Conservation (phyloP, 2,888 invertebrate genomes). For the Micropterix aruncella region DNA sequence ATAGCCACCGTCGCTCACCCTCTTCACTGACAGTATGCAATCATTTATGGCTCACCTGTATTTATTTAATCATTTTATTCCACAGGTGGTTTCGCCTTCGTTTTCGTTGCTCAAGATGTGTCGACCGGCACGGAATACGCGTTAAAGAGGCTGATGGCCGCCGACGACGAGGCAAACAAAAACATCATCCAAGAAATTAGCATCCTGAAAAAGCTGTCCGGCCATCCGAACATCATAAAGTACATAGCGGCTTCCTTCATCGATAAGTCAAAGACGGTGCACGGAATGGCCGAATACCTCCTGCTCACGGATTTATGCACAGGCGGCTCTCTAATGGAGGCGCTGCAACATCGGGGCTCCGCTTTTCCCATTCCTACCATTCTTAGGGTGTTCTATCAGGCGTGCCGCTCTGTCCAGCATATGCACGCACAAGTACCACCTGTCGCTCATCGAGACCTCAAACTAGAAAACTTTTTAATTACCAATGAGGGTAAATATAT, state of each 20-base stretch:
- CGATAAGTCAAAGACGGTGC: slow-evolving; percentile 62
- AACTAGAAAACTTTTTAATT: slow-evolving; percentile 89
- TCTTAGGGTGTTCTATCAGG: slow-evolving; percentile 82
- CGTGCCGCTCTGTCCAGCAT: slow-evolving; percentile 79
- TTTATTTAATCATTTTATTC: slow-evolving; percentile 15
- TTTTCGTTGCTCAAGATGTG: slow-evolving; percentile 86
- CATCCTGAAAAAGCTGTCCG: slow-evolving; percentile 74
- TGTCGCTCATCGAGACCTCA: slow-evolving; percentile 92
- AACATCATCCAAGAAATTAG: slow-evolving; percentile 73
- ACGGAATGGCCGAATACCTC: slow-evolving; percentile 81
- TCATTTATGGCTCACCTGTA: too few species aligned
- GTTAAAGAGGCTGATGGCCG: slow-evolving; percentile 75
- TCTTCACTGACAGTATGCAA: too few species aligned
- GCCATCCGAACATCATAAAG: slow-evolving; percentile 84
- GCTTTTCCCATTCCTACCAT: slow-evolving; percentile 55
- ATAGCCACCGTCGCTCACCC: too few species aligned
- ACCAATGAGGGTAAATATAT: slow-evolving; percentile 55
- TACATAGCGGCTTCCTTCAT: slow-evolving; percentile 75
- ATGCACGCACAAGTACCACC: slow-evolving; percentile 85
- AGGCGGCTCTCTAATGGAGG: slow-evolving; percentile 63
- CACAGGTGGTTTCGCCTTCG: slow-evolving; percentile 92
- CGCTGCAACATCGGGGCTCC: slow-evolving; percentile 40
- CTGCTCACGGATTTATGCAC: slow-evolving; percentile 87
- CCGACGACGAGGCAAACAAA: slow-evolving; percentile 67
- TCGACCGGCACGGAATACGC: slow-evolving; percentile 81